These are phyloP conservation scores for Pimpla rufipes DNA, from an alignment of 2,888 invertebrate species.

Conservation along the genomic window DNA sequence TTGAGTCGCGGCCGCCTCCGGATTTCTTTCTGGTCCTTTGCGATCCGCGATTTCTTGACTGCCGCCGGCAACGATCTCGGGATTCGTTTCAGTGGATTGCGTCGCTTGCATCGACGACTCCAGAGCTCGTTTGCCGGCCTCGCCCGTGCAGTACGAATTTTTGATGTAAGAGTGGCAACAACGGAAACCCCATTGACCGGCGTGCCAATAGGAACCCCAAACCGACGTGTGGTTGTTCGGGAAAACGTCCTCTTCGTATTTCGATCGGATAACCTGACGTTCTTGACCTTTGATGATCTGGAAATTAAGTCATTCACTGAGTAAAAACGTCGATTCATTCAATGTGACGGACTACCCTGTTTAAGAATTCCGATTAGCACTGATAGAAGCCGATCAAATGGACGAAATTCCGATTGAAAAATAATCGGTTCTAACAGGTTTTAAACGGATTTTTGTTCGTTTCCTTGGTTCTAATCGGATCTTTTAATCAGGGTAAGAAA, in stretches of 20 bases:
- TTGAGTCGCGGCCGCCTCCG: constrained; percentile 37
- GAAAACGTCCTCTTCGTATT: constrained; percentile 97
- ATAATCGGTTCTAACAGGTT: no score
- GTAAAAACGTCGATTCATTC: background rate
- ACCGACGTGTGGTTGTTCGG: constrained; percentile 97
- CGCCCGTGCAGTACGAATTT: constrained; percentile 96
- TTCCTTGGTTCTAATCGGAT: no score
- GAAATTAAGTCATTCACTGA: constrained; percentile 73
- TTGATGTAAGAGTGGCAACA: constrained; percentile 97
- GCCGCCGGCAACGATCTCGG: constrained; percentile 6
- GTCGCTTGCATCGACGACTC: constrained; percentile 56
- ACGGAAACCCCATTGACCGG: constrained; percentile 97
- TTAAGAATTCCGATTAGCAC: no score
- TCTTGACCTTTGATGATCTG: constrained; percentile 92
- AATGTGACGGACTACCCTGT: background rate
- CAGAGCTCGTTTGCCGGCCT: constrained; percentile 87
- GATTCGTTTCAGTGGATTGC: constrained; percentile 35
- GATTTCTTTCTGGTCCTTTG: constrained; percentile 72
- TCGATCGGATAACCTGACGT: constrained; percentile 93
- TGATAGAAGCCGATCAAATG: no score
- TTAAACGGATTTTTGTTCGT: no score
- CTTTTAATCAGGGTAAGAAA: no score
- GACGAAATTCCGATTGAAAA: no score
- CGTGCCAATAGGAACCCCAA: constrained; percentile 98
- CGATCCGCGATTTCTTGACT: constrained; percentile 59